These are phyloP conservation scores for Pipistrellus pipistrellus DNA, from an alignment of 2,797 vertebrate species.

Conservation along the genomic window DNA sequence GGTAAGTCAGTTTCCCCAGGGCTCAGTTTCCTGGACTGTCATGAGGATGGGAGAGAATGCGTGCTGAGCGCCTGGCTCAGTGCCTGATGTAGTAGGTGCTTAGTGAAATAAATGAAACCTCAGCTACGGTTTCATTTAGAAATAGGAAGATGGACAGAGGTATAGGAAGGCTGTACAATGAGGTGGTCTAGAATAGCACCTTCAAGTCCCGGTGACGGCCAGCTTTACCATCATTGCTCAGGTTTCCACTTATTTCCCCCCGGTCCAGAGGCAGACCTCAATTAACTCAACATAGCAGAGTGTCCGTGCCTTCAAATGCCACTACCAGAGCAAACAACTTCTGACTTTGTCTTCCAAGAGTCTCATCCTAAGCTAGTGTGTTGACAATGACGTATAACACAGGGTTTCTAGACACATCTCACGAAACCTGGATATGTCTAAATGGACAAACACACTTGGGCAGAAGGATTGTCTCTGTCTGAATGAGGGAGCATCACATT, in stretches of 20 bases:
- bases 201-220: neutral
- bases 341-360: neutral
- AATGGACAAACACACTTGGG: neutral
- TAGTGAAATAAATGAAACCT: no score
- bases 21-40: neutral
- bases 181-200: neutral
- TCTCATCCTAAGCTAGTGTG: neutral
- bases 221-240: neutral
- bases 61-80: rapidly evolving
- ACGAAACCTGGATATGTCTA: neutral
- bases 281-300: neutral
- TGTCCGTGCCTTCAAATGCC: neutral
- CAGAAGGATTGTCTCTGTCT: neutral
- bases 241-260: neutral
- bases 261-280: neutral
- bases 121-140: neutral
- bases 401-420: neutral
- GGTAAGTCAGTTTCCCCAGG: neutral
- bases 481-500: neutral
- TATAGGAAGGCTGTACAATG: rapidly evolving
- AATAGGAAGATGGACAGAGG: neutral
- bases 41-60: neutral
- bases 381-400: no score
- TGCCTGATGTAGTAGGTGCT: neutral
- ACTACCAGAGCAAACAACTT: neutral